Evolutionary conservation across 2,888 invertebrate genomes (phyloP), one percentile per base, ranked within the genome.

Genomic region (Lasioglossum malachurum): DNA sequence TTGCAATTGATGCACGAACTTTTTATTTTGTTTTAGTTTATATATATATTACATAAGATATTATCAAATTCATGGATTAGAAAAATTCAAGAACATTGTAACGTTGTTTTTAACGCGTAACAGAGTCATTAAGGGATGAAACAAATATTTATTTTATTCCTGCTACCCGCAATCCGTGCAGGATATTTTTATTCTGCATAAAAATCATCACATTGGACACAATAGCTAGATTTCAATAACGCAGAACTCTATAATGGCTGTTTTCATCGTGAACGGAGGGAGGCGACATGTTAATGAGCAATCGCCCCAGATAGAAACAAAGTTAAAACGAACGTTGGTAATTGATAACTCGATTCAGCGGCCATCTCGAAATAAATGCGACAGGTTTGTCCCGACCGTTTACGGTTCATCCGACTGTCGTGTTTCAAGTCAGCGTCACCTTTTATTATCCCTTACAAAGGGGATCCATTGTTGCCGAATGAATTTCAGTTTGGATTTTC

Each of bases 361-460:
- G 12, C 14, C 27, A 27, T 31, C 27, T 60, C 12, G 60, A 14
- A 60, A 60, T 60, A 60, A 60, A 31, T 4, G 60, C 16, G 60
- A 60, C 60, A 7, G 27, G 27, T 53, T 53, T 23, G 53, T 53
- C 10, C 53, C 5, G 27, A 12, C 60, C 27, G 27, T 60, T 60
- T 31, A 5, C 67, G 35, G 67, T 35, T 35, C 35, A 19, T 67
- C 16, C 27, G 14, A 16, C 27, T 27, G 60, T 31, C 60, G 27
- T 27, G 60, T 60, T 60, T 31, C 67, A 31, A 31, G 19, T 67
- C 19, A 8, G 2, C 67, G 35, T n/a, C 74, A 73, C 74, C n/a
- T 69, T 49, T 78, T 82, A 71, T 78, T 84, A 41, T 23, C 38
- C 69, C 38, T 69, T 38, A 23, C 23, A 69, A 69, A 69, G 35